These are phyloP conservation scores for Tipula lateralis DNA, from an alignment of 2,888 invertebrate species.

Conservation along the genomic window DNA sequence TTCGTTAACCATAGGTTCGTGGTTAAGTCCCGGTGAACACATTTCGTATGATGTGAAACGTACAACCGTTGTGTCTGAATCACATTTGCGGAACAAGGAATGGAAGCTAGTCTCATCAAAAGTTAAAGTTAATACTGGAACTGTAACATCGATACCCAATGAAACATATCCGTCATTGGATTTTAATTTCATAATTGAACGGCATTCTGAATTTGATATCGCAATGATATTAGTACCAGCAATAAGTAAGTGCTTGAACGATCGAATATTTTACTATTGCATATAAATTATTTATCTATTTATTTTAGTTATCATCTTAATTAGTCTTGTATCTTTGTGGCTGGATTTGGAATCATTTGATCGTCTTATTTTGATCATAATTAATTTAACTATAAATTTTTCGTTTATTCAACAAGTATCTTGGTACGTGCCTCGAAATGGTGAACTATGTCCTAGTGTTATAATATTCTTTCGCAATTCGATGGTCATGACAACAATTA, in stretches of 20 bases:
- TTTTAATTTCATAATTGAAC: conserved; percentile 54
- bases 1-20: conserved; percentile 59
- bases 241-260: conserved; percentile 39
- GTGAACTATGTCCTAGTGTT: conserved; percentile 56
- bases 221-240: conserved; percentile 35
- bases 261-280: not conserved
- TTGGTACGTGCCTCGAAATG: conserved; percentile 57
- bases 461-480: conserved; percentile 38
- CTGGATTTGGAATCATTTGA: conserved; percentile 56
- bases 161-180: conserved; percentile 58
- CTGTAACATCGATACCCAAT: conserved; percentile 54
- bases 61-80: conserved; percentile 9
- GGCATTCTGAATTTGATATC: conserved; percentile 55
- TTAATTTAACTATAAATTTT: conserved; percentile 60
- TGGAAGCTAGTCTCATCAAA: conserved; percentile 55
- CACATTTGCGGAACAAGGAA: conserved; percentile 46
- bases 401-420: conserved; percentile 56
- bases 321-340: conserved; percentile 56
- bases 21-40: conserved; percentile 57
- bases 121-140: conserved; percentile 50
- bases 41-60: conserved; percentile 46
- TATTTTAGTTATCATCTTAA: conserved; percentile 51
- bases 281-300: conserved; percentile 37
- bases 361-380: conserved; percentile 53
- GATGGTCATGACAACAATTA: conserved; percentile 34